A percentile compares a stretch with the other conserved stretches of the same genome.
These are phyloP conservation scores for Xerus inauris DNA, from an alignment of 2,113 vertebrate species.

Conservation along the genomic window DNA sequence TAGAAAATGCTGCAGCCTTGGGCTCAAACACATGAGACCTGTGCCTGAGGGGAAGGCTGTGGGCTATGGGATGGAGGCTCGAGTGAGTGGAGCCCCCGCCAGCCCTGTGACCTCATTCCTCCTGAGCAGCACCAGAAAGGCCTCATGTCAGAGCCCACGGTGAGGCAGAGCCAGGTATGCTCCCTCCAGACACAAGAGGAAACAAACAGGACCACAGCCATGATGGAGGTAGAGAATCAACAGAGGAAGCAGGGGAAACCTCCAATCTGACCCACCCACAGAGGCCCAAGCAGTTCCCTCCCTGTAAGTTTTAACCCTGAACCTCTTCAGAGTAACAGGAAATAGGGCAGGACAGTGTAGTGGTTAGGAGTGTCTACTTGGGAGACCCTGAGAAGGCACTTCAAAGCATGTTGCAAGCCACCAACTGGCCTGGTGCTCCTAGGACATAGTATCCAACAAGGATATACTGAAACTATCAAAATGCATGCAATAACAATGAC, in stretches of 20 bases:
- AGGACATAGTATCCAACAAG: background rate
- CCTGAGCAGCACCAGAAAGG: background rate
- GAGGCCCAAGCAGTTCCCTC: background rate
- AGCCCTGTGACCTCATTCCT: rapidly evolving
- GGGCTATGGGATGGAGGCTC: background rate
- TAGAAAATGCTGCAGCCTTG: background rate
- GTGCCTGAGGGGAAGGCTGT: background rate
- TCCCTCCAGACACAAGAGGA: background rate
- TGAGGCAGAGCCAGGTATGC: background rate
- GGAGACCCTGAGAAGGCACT: background rate
- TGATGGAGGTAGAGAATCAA: background rate
- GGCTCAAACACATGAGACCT: background rate
- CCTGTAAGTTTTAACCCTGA: background rate
- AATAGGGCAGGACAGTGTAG: background rate
- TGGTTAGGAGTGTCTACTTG: background rate
- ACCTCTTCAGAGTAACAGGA: background rate
- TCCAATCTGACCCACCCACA: background rate
- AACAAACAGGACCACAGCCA: background rate
- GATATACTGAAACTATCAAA: background rate
- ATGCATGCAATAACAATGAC: background rate
- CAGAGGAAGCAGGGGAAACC: background rate
- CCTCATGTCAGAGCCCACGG: background rate
- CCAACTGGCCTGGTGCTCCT: background rate
- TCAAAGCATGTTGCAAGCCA: background rate
- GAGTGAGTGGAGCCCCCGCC: background rate